Evolutionary conservation across 2,797 vertebrate species (phyloP).

Genomic region (Thripadectes ignobilis): DNA sequence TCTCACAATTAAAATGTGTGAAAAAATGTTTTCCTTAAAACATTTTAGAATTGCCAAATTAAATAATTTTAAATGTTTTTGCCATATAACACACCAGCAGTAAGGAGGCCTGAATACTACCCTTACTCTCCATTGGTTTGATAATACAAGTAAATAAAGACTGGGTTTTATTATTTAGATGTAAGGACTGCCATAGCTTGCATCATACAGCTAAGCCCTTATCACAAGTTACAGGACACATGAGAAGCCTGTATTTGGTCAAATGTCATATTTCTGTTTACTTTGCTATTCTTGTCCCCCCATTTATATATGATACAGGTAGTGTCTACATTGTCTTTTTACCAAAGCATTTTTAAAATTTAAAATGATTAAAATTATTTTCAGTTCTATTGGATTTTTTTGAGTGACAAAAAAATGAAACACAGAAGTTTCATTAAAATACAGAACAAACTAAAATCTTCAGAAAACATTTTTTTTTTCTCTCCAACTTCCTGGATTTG

Average conservation of each 20-base stretch:
- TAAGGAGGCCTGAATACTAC: not conserved
- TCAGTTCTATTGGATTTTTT: not conserved
- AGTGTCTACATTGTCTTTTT: not conserved
- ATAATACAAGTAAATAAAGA: not conserved
- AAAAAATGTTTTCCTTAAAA: not conserved
- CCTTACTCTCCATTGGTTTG: not conserved
- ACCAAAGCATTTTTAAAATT: not conserved
- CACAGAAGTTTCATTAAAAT: not conserved
- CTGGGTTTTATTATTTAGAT: not conserved
- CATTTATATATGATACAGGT: not conserved
- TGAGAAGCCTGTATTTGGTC: not conserved
- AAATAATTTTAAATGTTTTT: not conserved
- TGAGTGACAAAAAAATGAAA: not conserved
- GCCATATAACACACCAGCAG: not conserved
- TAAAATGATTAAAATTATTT: not conserved
- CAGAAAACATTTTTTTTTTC: not conserved
- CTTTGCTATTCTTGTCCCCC: fast-evolving
- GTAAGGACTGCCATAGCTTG: not conserved
- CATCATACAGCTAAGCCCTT: not conserved
- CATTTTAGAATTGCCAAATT: not conserved
- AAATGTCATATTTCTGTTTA: not conserved
- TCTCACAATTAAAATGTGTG: not conserved
- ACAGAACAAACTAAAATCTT: not conserved
- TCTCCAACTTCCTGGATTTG: not conserved
- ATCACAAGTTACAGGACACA: not conserved